A percentile compares a stretch with the other conserved stretches of the same genome.
phyloP scores from a whole-genome alignment of 2,888 invertebrate species.

The Baccha elongata region DNA sequence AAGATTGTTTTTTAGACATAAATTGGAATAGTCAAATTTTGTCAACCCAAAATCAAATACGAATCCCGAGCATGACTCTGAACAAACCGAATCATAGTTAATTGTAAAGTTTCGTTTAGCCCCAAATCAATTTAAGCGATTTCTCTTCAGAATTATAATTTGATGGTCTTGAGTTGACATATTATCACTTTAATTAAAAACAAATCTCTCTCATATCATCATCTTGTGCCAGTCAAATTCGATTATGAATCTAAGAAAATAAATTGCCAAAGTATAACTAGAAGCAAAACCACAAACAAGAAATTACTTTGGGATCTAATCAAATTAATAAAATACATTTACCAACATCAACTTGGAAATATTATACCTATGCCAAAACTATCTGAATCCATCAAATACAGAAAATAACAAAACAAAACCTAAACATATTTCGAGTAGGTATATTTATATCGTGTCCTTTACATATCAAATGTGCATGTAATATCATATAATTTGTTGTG shows the following conservation, averaged over 20 bases:
- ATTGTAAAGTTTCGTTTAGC: no score
- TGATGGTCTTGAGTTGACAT: no score
- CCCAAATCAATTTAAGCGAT: no score
- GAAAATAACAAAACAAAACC: constrained; percentile 1
- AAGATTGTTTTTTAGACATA: no score
- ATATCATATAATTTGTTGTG: constrained; percentile 15
- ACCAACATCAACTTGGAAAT: constrained; percentile 46
- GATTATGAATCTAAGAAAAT: neutral
- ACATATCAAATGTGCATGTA: constrained; percentile 28
- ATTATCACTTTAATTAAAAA: no score
- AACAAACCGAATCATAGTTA: no score
- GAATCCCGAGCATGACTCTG: no score
- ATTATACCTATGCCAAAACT: constrained; percentile 6
- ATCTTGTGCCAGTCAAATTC: no score
- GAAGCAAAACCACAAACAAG: neutral
- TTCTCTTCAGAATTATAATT: no score
- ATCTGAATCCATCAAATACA: constrained; percentile 19
- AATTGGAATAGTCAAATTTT: no score
- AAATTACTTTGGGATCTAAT: constrained; percentile 34
- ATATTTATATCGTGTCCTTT: constrained; percentile 11
- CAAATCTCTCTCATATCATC: no score
- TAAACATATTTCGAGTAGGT: neutral
- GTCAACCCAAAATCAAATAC: no score
- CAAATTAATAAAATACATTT: constrained; percentile 66
- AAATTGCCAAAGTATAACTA: neutral